A percentile compares a stretch with the other conserved stretches of the same genome.
These are phyloP conservation scores for Drosophila paranaensis DNA, from an alignment of 2,888 invertebrate species.

Conservation along the genomic window DNA sequence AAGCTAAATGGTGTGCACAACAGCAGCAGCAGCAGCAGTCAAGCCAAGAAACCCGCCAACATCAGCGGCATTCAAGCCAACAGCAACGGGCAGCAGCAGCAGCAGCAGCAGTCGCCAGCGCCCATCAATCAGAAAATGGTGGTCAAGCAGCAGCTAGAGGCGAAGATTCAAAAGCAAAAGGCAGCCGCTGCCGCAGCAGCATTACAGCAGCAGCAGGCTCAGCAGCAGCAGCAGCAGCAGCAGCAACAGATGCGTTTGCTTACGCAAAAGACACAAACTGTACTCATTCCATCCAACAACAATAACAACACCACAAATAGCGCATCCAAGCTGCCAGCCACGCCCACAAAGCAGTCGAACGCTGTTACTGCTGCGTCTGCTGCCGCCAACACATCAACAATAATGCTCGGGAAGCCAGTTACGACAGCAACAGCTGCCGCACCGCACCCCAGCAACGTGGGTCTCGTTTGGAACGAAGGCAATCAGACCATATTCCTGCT, in stretches of 20 bases:
- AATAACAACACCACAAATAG: conserved; percentile 48
- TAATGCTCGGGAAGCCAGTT: conserved; percentile 60
- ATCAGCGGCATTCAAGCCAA: conserved; percentile 29
- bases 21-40: conserved; percentile 24
- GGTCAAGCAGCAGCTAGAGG: conserved; percentile 89
- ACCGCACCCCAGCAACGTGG: conserved; percentile 85
- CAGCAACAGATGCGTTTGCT: conserved; percentile 77
- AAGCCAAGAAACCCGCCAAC: conserved; percentile 39
- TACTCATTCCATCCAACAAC: conserved; percentile 85
- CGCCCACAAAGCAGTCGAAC: conserved; percentile 53
- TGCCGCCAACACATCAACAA: conserved; percentile 42
- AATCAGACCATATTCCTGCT: conserved; percentile 86
- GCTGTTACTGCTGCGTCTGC: conserved; percentile 21
- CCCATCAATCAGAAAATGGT: conserved; percentile 86
- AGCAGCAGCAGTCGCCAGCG: conserved; percentile 52
- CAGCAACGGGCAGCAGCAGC: conserved; percentile 30
- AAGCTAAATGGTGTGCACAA: conserved; percentile 57
- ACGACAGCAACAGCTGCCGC: conserved; percentile 31
- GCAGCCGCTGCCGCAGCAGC: conserved; percentile 83
- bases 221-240: conserved; percentile 73
- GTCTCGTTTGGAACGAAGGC: conserved; percentile 88
- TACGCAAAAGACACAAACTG: conserved; percentile 85
- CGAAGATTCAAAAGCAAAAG: conserved; percentile 87
- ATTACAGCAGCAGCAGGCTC: conserved; percentile 73
- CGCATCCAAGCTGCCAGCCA: conserved; percentile 57